A percentile compares a stretch with the other conserved stretches of the same genome.
phyloP scores from a whole-genome alignment of 2,797 vertebrate genomes.

The Melanotaenia parkinsoni region DNA sequence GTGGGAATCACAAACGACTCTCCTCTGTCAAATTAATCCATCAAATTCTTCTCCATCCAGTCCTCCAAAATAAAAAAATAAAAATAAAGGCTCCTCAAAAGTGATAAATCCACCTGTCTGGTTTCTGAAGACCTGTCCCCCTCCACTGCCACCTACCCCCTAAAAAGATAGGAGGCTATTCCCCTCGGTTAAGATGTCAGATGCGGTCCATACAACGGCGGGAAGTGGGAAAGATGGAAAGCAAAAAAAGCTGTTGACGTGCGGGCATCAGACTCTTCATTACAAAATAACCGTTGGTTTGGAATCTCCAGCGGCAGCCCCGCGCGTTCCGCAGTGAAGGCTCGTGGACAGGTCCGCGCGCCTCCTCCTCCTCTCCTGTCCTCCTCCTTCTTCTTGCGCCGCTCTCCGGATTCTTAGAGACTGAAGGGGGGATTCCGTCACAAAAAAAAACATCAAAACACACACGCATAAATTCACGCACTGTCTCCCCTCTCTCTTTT shows the following conservation, averaged over 20 bases:
- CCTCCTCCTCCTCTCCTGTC: conserved; percentile 70
- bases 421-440: conserved; percentile 80
- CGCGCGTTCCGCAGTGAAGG: conserved; percentile 82
- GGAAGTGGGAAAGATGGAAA: background rate
- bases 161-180: conserved; percentile 44
- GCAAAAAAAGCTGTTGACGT: conserved; percentile 13
- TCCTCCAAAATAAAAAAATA: conserved; percentile 14
- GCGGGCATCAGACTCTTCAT: conserved; percentile 47
- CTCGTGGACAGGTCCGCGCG: conserved; percentile 82
- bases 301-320: conserved; percentile 76
- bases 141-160: conserved; percentile 35
- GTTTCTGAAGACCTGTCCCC: conserved; percentile 49
- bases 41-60: conserved; percentile 65
- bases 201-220: conserved; percentile 48
- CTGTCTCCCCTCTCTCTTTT: conserved; percentile 20
- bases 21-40: conserved; percentile 75
- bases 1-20: conserved; percentile 71
- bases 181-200: conserved; percentile 61
- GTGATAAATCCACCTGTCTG: conserved; percentile 80
- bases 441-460: conserved; percentile 70
- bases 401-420: conserved; percentile 76
- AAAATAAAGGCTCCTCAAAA: conserved; percentile 33
- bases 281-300: conserved; percentile 55
- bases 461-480: conserved; percentile 32
- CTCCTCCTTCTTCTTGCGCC: conserved; percentile 68